These are phyloP conservation scores for Paradisaea rubra DNA, from an alignment of 2,113 vertebrate genomes.

Conservation along the genomic window DNA sequence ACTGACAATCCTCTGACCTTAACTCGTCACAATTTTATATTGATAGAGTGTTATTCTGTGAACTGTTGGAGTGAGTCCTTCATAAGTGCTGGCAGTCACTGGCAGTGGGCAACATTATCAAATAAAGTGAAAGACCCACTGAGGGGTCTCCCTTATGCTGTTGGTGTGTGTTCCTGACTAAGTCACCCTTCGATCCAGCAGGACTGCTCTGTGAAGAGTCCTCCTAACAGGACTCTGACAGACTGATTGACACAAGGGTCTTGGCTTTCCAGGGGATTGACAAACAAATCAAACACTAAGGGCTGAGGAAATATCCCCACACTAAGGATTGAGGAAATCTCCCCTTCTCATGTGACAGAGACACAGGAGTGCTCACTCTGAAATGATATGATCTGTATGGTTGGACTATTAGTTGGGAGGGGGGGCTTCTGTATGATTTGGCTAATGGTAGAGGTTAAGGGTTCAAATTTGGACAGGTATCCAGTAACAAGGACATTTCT, in stretches of 20 bases:
- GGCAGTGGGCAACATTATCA: too few relatives aligned
- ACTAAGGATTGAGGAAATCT: neutral
- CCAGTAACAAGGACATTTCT: neutral
- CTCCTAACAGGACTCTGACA: too few relatives aligned
- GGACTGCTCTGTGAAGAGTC: neutral
- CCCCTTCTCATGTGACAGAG: neutral
- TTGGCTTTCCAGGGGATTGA: neutral
- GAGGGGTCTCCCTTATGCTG: neutral
- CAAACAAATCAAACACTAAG: neutral
- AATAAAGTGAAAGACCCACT: neutral
- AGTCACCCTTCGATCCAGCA: fast-evolving
- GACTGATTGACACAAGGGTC: neutral
- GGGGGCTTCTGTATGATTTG: neutral
- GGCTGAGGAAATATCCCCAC: neutral
- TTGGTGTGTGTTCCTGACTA: neutral
- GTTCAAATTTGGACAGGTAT: neutral
- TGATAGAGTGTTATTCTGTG: neutral
- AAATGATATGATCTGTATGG: neutral
- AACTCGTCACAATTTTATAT: neutral
- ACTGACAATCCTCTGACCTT: neutral
- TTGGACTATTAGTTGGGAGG: fast-evolving
- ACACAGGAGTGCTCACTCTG: neutral
- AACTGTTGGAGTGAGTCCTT: neutral
- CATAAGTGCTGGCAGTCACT: neutral
- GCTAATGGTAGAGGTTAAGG: neutral